Base-by-base conservation (phyloP, 2,113 vertebrate genomes). In the Cyprinodon tularosa region DNA sequence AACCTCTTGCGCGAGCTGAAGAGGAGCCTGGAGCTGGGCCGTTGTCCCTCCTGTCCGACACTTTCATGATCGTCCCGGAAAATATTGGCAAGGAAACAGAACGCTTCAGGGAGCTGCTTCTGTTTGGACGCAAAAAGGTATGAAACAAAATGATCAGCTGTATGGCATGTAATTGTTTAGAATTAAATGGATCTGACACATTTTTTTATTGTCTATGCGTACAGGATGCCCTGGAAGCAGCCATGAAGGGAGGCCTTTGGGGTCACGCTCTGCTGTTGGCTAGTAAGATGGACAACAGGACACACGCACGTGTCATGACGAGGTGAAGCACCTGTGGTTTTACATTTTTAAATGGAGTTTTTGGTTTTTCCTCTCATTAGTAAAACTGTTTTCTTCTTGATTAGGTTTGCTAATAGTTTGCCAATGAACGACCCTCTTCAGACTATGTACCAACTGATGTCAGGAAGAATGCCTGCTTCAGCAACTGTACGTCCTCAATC, bases 401-500 rank as follows among this genome's bases (percentile, higher is more conserved):
- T 64, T 77, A 99, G 98, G 83, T 99, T 99, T 92, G 98, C 98
- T 90, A 99, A 99, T 93, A 99, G 98, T 69, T 96, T 99, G 72
- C 98, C 98, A 0, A 98, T 99, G 92, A 99, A 99, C 13, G 98
- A 99, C 74, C 98, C 98, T 47, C 93, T 99, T 59, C 98, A 99
- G 93, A 99, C 98, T 0, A 97, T 99, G 66, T 99, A 99, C 90
- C 98, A 99, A 92, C 95, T 99, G 78, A 97, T 99, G 96, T 99
- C 98, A 2, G 98, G 98, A 17, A 95, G 98, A 81, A 99, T 99
- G 97, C 98, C 98, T 3, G 98, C 98, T 1, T 97, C 97, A 0
- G 97, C 98, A 78, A 98, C 95, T 70, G 98, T 98, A 86, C 93
- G 96, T 82, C 7, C 6, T 50, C n/a, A 57, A 45, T 45, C 2